phyloP scores from a whole-genome alignment of 2,888 invertebrate species.

The Thalpophila matura region DNA sequence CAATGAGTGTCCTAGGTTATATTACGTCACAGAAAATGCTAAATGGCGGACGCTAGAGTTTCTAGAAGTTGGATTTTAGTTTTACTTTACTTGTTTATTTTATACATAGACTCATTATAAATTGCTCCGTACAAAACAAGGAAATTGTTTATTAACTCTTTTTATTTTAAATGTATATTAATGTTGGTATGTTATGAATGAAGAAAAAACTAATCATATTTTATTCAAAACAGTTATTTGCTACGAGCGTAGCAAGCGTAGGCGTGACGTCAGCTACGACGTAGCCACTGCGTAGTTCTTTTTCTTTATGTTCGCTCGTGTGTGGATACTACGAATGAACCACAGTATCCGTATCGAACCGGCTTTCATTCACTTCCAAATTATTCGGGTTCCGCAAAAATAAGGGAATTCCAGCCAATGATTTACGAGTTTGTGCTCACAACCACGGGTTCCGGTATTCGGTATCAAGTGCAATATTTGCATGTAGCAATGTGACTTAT shows the following conservation, averaged over 20 bases:
- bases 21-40: too few relatives aligned
- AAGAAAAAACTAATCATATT: conserved; percentile 3
- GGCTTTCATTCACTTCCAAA: conserved; percentile 48
- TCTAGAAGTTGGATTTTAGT: too few relatives aligned
- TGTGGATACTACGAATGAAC: conserved; percentile 26
- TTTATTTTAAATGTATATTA: too few relatives aligned
- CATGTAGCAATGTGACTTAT: too few relatives aligned
- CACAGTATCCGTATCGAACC: conserved; percentile 25
- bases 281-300: conserved; percentile 36
- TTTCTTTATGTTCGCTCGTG: conserved; percentile 26
- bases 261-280: conserved; percentile 54
- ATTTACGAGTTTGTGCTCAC: conserved; percentile 25
- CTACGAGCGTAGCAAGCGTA: conserved; percentile 45
- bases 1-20: too few relatives aligned
- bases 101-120: too few relatives aligned
- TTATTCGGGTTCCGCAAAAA: conserved; percentile 45
- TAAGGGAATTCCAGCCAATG: conserved; percentile 28
- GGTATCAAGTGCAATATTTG: too few relatives aligned
- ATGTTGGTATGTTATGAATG: too few relatives aligned
- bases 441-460: background rate
- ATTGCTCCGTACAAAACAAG: too few relatives aligned
- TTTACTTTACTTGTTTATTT: too few relatives aligned
- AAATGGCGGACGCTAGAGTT: too few relatives aligned
- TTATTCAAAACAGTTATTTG: conserved; percentile 6
- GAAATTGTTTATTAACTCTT: too few relatives aligned